Evolutionary conservation across 2,113 vertebrate species (phyloP), one percentile per base, ranked within the genome.

Genomic region (Motacilla alba): DNA sequence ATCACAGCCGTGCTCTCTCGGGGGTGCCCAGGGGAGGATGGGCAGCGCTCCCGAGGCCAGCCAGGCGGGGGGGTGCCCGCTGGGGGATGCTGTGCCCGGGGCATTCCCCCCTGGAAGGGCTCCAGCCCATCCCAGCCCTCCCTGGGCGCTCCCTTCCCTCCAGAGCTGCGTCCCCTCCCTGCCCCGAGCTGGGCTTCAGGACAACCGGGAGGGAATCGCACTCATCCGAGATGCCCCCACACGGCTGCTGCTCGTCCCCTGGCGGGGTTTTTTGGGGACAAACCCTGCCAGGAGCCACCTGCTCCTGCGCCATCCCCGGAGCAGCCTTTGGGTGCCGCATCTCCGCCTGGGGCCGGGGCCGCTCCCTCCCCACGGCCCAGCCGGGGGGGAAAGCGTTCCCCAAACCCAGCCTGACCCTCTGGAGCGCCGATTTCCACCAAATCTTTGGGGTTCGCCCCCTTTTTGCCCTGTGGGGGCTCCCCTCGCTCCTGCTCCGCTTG

Each of bases 371-470:
- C 39, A 4, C 0, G 3, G 28, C 43, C 56, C 73, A 6, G 50
- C 73, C 66, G 21, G 10, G 20, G 39, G n/a, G 11, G 6, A 31
- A 21, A 35, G 28, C 3, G 7, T 11, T 75, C 12, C 46, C 35
- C 27, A 19, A 7, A 1, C 12, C 82, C 1, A 62, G 6, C 4
- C 1, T 1, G 19, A 56, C 13, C 41, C 79, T 49, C 37, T 1
- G 1, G 33, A 84, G 31, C 22, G 2, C 2, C 0, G 0, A 15
- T 83, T 77, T 23, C 70, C 44, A 15, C n/a, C 15, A 0, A 1
- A 3, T 2, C 9, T 22, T 23, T 3, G 0, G 18, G 8, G 11
- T 64, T 8, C 13, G 4, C 28, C 21, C 24, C 58, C 3, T 22
- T 63, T 33, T 7, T 8, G 69, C 3, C 8, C 37, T 2, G 19